These are phyloP conservation scores for Eurypyga helias DNA, from an alignment of 2,113 vertebrate species.

Conservation along the genomic window DNA sequence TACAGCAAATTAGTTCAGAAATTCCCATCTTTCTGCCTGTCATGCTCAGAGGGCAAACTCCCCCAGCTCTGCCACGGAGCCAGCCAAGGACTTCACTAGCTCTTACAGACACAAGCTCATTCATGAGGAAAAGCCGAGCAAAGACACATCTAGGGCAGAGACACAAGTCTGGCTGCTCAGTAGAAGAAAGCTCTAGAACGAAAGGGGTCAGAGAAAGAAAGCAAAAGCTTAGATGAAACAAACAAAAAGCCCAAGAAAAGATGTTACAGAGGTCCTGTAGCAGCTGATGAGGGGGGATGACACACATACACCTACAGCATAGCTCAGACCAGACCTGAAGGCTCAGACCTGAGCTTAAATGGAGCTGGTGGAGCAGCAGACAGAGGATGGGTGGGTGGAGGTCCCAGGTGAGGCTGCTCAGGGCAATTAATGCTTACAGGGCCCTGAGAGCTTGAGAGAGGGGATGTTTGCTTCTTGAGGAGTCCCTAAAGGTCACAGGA, in stretches of 20 bases:
- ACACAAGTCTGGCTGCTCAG: background rate
- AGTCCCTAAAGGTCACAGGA: fast-evolving
- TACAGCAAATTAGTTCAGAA: slow-evolving; percentile 52
- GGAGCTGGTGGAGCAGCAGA: background rate
- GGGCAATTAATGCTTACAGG: background rate
- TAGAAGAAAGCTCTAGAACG: background rate
- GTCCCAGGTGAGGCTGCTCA: background rate
- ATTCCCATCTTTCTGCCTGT: slow-evolving; percentile 10
- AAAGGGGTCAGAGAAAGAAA: background rate
- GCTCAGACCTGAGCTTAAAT: background rate
- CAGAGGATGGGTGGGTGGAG: background rate
- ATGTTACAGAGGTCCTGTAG: background rate
- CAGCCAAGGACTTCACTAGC: background rate
- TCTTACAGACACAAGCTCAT: background rate
- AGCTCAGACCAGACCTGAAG: background rate
- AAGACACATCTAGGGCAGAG: background rate
- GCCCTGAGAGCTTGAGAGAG: background rate
- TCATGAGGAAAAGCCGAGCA: background rate
- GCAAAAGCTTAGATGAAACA: background rate
- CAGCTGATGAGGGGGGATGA: background rate
- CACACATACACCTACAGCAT: background rate
- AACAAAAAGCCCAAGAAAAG: background rate
- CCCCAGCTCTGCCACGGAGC: background rate
- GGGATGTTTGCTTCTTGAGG: background rate
- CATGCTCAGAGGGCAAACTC: slow-evolving; percentile 38